Evolutionary conservation across 2,888 invertebrate genomes (phyloP).

Genomic region (Gymnosoma rotundatum): DNA sequence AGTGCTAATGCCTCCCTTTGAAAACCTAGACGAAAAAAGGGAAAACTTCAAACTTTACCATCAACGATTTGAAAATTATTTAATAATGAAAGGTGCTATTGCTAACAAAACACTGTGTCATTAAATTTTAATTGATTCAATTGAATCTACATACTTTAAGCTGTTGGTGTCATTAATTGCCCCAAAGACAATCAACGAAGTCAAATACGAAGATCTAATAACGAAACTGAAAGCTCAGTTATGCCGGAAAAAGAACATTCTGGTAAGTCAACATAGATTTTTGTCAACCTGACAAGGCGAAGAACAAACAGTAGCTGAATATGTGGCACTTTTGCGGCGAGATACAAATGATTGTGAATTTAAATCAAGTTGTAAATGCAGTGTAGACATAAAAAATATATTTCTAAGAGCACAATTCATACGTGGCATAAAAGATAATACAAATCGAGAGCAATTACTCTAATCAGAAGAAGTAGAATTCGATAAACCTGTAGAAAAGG

Average conservation of each 20-base stretch:
- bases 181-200: neutral
- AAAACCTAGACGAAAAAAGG: too few relatives aligned
- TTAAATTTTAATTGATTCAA: too few relatives aligned
- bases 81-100: too few relatives aligned
- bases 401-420: conserved; percentile 52
- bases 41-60: too few relatives aligned
- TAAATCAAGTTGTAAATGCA: conserved; percentile 28
- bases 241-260: neutral
- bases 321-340: conserved; percentile 41
- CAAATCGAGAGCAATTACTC: conserved; percentile 19
- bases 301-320: conserved; percentile 38
- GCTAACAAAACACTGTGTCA: too few relatives aligned
- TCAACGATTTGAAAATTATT: too few relatives aligned
- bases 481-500: neutral
- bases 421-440: conserved; percentile 22
- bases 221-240: neutral
- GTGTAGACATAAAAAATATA: conserved; percentile 20
- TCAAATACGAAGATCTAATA: neutral
- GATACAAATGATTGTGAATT: conserved; percentile 42
- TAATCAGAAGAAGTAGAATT: neutral
- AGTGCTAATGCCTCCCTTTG: too few relatives aligned
- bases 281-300: conserved; percentile 40
- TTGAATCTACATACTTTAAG: too few relatives aligned
- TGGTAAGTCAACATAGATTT: conserved; percentile 19
- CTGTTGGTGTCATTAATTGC: too few relatives aligned